Evolutionary conservation across 2,113 vertebrate species (phyloP), one percentile per base, ranked within the genome.

Genomic region (Callithrix jacchus): DNA sequence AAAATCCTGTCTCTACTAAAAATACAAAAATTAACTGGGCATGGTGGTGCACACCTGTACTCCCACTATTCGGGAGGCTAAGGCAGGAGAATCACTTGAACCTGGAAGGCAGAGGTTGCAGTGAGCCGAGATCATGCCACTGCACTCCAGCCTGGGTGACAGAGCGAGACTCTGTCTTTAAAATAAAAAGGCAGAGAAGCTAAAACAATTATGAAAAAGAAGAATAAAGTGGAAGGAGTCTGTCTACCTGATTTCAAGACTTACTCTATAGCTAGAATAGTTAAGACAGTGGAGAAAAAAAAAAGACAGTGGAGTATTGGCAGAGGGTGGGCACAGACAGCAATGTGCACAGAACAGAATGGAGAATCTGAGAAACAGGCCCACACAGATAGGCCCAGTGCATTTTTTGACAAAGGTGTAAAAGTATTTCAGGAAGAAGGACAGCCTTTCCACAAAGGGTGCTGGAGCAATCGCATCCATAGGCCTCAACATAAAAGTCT

Each of bases 361-460:
- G 56, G 25, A 30, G 73, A 42, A 76, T 42, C 61, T 87, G 30
- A 52, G 84, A 30, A 64, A 18, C 4, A 88, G 79, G 54, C 16
- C 17, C 47, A 27, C 35, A 30, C 1, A 5, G 40, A 16, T 23
- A 3, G 2, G 25, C 7, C 83, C 47, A 8, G 14, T 8, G 0
- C 5, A 27, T 32, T 52, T 61, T 45, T 30, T 37, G 27, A 88
- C 58, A 47, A 35, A 17, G 37, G 32, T 12, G 12, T 25, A 32
- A 42, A 85, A 85, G 80, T 61, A 45, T 2, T 17, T 21, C 8
- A 80, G 52, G 42, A 76, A 30, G 40, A 77, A 61, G 74, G 84
- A 83, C 1, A 11, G 32, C 3, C 17, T 54, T 14, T 14, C 13
- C 2, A 71, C 71, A 82, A 52, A 61, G 0, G 49, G 49, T 6